Percentiles rank a stretch among this genome's conserved stretches.
Evolutionary conservation across 2,797 vertebrate species (phyloP).

Genomic region (Poliocrania exsul): DNA sequence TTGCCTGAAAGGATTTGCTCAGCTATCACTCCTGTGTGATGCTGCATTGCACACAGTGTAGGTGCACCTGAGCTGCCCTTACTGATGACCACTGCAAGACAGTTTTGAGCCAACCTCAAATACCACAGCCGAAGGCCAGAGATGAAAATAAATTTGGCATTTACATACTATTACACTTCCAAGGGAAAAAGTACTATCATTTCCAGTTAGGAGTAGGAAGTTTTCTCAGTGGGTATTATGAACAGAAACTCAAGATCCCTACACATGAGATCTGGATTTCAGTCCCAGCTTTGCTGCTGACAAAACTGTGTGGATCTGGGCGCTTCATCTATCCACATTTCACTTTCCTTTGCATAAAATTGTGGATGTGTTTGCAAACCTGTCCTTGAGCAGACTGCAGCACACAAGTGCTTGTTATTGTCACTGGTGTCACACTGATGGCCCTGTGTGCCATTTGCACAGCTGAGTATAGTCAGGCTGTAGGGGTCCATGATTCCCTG

Average conservation of each 20-base stretch:
- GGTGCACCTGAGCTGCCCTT: not conserved
- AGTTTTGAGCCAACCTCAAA: not conserved
- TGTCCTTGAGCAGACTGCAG: not conserved
- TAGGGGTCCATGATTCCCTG: not conserved
- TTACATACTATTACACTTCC: not conserved
- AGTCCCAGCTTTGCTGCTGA: not conserved
- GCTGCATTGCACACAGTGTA: accelerated
- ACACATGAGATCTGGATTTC: not conserved
- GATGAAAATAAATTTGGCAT: not conserved
- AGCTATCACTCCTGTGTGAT: accelerated
- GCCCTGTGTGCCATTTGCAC: not conserved
- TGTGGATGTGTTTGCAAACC: not conserved
- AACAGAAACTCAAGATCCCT: not conserved
- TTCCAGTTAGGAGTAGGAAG: not conserved
- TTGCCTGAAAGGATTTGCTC: not conserved
- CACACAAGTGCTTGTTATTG: not conserved
- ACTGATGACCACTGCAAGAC: not conserved
- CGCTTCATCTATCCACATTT: not conserved
- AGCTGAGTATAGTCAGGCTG: not conserved
- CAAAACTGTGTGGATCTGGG: not conserved
- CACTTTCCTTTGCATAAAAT: not conserved
- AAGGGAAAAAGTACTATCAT: not conserved
- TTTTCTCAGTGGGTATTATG: not conserved
- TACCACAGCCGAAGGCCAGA: not conserved
- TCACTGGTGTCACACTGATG: not conserved